Base-by-base conservation (phyloP, 2,888 invertebrate genomes). In the Norana najaformis region DNA sequence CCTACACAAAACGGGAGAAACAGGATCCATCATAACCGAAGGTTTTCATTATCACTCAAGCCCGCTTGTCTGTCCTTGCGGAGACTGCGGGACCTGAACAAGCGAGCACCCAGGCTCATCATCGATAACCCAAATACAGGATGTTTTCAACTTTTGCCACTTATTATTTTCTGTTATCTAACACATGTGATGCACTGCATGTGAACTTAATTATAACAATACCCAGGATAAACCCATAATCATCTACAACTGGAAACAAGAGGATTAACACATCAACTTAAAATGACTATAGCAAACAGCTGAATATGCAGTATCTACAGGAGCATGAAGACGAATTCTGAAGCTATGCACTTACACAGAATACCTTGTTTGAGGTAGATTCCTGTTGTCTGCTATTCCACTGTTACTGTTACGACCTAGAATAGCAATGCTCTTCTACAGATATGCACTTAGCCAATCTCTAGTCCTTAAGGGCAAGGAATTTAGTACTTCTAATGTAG, bases 361-460 rank as follows among this genome's bases (percentile, higher is more conserved):
- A 30, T 69, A 69, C n/a, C 69, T 69, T n/a, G 6, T 1, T 30
- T 16, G n/a, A 69, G n/a, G 69, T n/a, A 69, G 69, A 69, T n/a
- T n/a, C 69, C n/a, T 30, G 69, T 69, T 69, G 69, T 69, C 30
- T 30, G 69, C 69, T 69, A n/a, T 69, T 69, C 69, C 69, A 69
- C 14, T n/a, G 69, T n/a, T n/a, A 69, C 14, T n/a, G 69, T n/a
- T n/a, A 69, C 11, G 30, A n/a, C 16, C 47, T 47, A 23, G 47
- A 47, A 47, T 47, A 23, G 47, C 47, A 47, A 47, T 6, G 23
- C 47, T 47, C 47, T 47, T 69, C 69, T n/a, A 69, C n/a, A 8
- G 69, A 69, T n/a, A n/a, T 69, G n/a, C 69, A 69, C 69, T 69
- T n/a, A n/a, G 69, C 69, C 69, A 69, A 69, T 69, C 69, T 69